Evolutionary conservation across 2,888 invertebrate species (phyloP), one percentile per base, ranked within the genome.

Genomic region (Melolontha melolontha): DNA sequence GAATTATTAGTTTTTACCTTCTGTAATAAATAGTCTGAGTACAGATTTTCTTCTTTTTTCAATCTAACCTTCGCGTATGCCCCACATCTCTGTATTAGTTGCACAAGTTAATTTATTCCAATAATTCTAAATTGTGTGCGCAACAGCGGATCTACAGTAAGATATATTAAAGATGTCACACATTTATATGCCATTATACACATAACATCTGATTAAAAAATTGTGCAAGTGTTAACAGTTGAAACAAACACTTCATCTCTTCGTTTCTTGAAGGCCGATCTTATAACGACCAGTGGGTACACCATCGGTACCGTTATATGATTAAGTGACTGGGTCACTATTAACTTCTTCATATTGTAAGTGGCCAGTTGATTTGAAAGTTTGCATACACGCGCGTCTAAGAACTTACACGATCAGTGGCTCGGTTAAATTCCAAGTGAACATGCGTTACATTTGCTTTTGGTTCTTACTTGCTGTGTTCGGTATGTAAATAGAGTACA

Each of bases 311-410:
- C 72, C 72, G 73, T 73, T 73, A 72, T 66, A 67, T 59, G 71
- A 71, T 73, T 73, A 71, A 70, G 64, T 54, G 73, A 72, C 70
- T 73, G 69, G 73, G 73, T 73, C 73, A 73, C 67, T 65, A 66
- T 71, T 54, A 59, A 66, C 66, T 62, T 65, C 41, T 65, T 57
- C 67, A 27, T 64, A 52, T 67, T 50, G 67, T 71, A 63, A 42
- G 65, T 63, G 44, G 59, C 51, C 66, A 72, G 71, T 73, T 66
- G 59, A 70, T 71, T 70, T 57, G 71, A 73, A 71, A 73, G 73
- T 70, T 67, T 64, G 63, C 57, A 54, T 68, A 71, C 66, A 59
- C 63, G 72, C 44, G 64, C 54, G 40, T 50, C 39, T 42, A 8
- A 57, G 49, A 49, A 57, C 68, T 52, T 40, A 55, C 16, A 16